Conservation (phyloP, 2,113 vertebrate species). For the Thunnus maccoyii region DNA sequence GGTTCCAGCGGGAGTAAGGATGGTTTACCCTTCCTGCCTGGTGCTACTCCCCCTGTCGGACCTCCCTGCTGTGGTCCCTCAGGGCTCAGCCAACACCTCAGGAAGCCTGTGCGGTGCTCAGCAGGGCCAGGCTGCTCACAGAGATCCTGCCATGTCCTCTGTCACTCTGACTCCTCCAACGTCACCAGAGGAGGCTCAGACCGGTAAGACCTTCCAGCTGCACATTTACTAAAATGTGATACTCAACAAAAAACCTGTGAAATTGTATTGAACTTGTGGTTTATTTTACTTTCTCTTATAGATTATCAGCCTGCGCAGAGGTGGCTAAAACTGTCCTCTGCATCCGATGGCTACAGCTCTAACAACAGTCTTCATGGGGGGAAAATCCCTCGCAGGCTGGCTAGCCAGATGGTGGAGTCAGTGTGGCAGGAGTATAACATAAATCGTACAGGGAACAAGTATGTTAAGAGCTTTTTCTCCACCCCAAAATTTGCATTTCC, state of each 20-base stretch:
- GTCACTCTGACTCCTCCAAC: constrained; percentile 98
- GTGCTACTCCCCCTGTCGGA: constrained; percentile 96
- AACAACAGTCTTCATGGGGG: constrained; percentile 96
- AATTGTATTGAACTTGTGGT: background rate
- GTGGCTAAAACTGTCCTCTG: constrained; percentile 94
- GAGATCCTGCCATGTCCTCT: constrained; percentile 97
- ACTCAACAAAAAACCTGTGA: background rate
- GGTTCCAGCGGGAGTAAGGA: constrained; percentile 93
- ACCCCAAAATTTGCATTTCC: background rate
- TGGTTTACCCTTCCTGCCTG: constrained; percentile 98
- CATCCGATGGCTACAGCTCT: constrained; percentile 91
- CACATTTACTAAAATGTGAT: background rate
- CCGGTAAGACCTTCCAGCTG: constrained; percentile 83
- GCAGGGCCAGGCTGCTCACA: constrained; percentile 93
- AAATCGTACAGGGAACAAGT: constrained; percentile 97
- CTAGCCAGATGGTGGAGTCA: constrained; percentile 95
- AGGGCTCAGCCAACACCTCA: constrained; percentile 90
- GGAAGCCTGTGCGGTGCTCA: constrained; percentile 91
- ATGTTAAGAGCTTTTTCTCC: constrained; percentile 56
- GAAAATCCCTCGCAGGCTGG: constrained; percentile 94
- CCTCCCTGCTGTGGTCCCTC: constrained; percentile 89
- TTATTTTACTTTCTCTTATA: constrained; percentile 70
- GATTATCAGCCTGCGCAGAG: constrained; percentile 94
- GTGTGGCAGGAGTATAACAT: constrained; percentile 99
- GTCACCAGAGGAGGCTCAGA: constrained; percentile 97